Percentiles rank a stretch among this genome's conserved stretches.
These are phyloP conservation scores for Chironomus riparius DNA, from an alignment of 2,888 invertebrate genomes.

Conservation along the genomic window DNA sequence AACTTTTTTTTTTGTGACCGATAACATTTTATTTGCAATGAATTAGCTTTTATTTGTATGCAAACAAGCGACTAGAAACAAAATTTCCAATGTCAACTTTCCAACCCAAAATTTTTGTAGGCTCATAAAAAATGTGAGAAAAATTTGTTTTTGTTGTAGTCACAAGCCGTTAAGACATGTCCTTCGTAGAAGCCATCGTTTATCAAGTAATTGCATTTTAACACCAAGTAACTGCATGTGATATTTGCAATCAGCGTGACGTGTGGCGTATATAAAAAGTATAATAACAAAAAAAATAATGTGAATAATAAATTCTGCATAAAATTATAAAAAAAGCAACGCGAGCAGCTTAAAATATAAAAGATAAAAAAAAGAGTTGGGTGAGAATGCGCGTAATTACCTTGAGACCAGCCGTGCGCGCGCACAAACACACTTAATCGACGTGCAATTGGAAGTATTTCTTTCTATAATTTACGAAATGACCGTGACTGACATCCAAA, in stretches of 20 bases:
- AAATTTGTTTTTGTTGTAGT: background rate
- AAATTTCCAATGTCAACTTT: background rate
- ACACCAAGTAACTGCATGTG: background rate
- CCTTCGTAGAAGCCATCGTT: background rate
- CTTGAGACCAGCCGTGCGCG: background rate
- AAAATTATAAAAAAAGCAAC: background rate
- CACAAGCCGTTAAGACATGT: background rate
- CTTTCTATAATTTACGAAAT: background rate
- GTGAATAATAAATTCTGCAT: background rate
- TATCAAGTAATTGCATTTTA: background rate
- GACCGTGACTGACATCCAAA: conserved; percentile 24
- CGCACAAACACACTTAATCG: background rate
- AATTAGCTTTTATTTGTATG: background rate
- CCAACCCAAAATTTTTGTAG: background rate
- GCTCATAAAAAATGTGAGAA: background rate
- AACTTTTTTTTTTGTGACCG: background rate
- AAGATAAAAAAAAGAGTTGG: background rate
- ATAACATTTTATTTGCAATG: background rate
- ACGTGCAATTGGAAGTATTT: background rate
- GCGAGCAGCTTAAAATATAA: no score
- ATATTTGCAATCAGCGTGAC: background rate
- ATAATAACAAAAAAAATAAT: background rate
- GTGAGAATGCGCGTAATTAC: background rate
- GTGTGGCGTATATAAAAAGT: background rate
- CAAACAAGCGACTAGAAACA: no score